Conservation (phyloP, 2,888 invertebrate species). For the Hylaea fasciaria region DNA sequence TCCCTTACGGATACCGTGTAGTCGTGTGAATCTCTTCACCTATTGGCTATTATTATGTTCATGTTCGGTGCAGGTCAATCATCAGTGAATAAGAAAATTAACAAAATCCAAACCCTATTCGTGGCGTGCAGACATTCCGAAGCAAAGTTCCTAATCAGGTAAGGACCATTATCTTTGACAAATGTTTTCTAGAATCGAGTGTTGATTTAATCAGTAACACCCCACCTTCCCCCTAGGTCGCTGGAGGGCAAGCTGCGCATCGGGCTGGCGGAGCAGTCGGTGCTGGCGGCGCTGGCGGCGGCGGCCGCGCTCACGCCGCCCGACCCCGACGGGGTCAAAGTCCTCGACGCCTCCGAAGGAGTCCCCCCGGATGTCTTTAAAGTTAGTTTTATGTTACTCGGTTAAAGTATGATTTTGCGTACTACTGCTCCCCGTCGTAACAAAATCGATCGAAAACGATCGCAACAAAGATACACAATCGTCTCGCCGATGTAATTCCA, state of each 20-base stretch:
- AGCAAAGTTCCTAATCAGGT: constrained; percentile 93
- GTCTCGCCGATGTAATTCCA: constrained; percentile 21
- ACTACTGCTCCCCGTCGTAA: too few species aligned
- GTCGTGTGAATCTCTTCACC: too few species aligned
- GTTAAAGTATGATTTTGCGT: too few species aligned
- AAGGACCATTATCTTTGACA: constrained; percentile 18
- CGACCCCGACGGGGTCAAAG: constrained; percentile 80
- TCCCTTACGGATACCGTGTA: too few species aligned
- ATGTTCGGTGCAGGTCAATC: constrained; percentile 81
- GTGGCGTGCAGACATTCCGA: constrained; percentile 96
- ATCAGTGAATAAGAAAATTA: constrained; percentile 92
- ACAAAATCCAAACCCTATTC: constrained; percentile 95
- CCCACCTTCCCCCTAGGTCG: constrained; percentile 81
- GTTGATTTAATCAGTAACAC: too few species aligned
- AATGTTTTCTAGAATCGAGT: too few species aligned
- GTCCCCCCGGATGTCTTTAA: constrained; percentile 89
- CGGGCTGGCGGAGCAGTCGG: constrained; percentile 98
- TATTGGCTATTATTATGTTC: too few species aligned
- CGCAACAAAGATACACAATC: background rate
- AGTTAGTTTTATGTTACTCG: constrained; percentile 56
- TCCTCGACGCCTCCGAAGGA: constrained; percentile 87
- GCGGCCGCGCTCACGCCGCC: constrained; percentile 94
- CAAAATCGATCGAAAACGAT: too few species aligned
- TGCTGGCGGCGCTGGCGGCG: constrained; percentile 94
- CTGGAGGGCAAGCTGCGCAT: constrained; percentile 97